phyloP scores from a whole-genome alignment of 2,113 vertebrate genomes.

The Melanerpes aurifrons region DNA sequence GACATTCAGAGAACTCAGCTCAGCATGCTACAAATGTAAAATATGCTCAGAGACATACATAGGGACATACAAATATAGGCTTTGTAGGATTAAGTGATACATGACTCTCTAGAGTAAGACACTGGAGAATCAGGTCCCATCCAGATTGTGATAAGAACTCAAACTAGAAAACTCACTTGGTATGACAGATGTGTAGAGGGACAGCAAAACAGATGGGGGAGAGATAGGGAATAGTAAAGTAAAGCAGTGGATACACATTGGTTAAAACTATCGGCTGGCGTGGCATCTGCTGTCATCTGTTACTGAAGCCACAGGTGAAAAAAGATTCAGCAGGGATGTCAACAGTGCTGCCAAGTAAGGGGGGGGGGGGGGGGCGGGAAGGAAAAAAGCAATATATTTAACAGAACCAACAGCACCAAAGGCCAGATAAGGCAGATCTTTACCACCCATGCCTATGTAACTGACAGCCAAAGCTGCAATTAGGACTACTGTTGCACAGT shows the following conservation, averaged over 20 bases:
- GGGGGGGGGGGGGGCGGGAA: too few relatives aligned
- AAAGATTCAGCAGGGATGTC: background rate
- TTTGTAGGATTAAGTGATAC: background rate
- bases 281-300: background rate
- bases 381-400: background rate
- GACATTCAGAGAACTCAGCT: background rate
- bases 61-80: background rate
- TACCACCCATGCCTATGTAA: background rate
- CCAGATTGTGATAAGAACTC: background rate
- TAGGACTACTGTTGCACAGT: background rate
- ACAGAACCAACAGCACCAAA: background rate
- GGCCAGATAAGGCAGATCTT: background rate
- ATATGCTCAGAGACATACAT: background rate
- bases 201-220: background rate
- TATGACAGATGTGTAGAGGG: background rate
- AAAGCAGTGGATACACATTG: background rate
- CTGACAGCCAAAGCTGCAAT: background rate
- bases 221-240: background rate
- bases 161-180: background rate
- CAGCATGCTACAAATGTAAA: background rate
- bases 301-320: background rate
- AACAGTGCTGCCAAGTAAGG: background rate
- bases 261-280: background rate
- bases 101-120: background rate
- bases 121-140: background rate